Conservation (phyloP, 2,888 invertebrate species). For the Dicyrtomina minuta region DNA sequence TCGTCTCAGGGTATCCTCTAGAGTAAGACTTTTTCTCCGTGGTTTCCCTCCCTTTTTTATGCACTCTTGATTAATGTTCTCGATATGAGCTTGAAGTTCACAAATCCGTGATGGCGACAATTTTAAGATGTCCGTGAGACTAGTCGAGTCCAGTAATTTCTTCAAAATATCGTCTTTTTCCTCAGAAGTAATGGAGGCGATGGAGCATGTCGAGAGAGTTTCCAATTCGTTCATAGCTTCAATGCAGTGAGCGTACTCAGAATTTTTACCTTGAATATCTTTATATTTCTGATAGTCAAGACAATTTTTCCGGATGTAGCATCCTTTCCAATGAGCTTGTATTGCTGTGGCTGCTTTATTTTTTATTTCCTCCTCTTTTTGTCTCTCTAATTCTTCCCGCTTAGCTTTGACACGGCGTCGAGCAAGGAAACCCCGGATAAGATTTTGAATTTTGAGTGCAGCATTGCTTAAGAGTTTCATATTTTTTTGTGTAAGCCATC, state of each 20-base stretch:
- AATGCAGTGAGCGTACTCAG: not conserved
- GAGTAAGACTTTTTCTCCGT: not conserved
- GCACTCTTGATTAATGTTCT: conserved; percentile 5
- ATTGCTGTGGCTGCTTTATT: conserved; percentile 32
- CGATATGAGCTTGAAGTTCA: conserved; percentile 2
- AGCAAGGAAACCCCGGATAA: conserved; percentile 10
- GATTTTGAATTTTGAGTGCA: conserved; percentile 21
- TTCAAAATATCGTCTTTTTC: not conserved
- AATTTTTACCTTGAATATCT: conserved; percentile 41
- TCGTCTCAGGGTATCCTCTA: not conserved
- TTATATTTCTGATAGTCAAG: conserved; percentile 46
- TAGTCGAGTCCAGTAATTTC: not conserved
- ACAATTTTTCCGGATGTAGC: conserved; percentile 40
- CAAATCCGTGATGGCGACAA: conserved; percentile 14
- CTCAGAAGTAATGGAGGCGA: not conserved
- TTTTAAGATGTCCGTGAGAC: conserved; percentile 7
- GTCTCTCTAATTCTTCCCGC: conserved; percentile 5
- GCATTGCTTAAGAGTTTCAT: conserved; percentile 12
- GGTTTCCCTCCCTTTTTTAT: not conserved
- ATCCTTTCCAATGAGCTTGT: conserved; percentile 46
- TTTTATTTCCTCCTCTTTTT: not conserved
- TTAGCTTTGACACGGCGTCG: not conserved
- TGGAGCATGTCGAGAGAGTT: not conserved
- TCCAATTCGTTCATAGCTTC: conserved; percentile 15
- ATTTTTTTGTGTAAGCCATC: conserved; percentile 24